Base-by-base conservation (phyloP, 2,888 invertebrate species). In the Lycophotia porphyrea region DNA sequence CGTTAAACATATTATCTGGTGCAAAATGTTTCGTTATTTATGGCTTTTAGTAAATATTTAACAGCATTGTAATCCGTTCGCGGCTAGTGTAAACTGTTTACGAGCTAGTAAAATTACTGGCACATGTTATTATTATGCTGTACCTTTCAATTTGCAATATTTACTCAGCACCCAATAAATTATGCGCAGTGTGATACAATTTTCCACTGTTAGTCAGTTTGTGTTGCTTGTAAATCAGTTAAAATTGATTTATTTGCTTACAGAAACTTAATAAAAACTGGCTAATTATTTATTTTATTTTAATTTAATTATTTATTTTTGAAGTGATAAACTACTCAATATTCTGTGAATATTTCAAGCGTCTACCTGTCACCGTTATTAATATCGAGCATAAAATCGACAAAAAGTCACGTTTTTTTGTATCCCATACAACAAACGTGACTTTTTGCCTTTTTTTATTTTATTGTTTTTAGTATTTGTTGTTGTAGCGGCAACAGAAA, bases 71-170 rank as follows among this genome's bases (percentile, higher is more conserved):
- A 81, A 85, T 81, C 75, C 66, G 75, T 74, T 75, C 68, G 36
- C 72, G 47, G 70, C 58, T 71, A 44, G 31, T 60, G 61, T 85
- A 76, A 76, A 74, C 73, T 78, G 76, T 85, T 85, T 82, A 82
- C 60, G 79, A 78, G 71, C 71, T 71, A 72, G 55, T 82, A 72
- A 85, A 75, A 72, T 76, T 70, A 63, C 69, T 84, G 73, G 79
- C 74, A 74, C 42, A 79, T 52, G 18, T 64, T 76, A 66, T 66
- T 71, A 80, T 61, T 61, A 42, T 64, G 66, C n/a, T 61, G 60
- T 69, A 52, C 63, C 60, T 71, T 74, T 78, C 67, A 78, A 67
- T 75, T 80, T 80, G 64, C 47, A 44, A 34, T 75, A 79, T 64
- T 78, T 81, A 72, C 64, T 72, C 58, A 27, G 58, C 65, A 44